Evolutionary conservation across 2,113 vertebrate species (phyloP).

Genomic region (Sarotherodon lohbergeri): DNA sequence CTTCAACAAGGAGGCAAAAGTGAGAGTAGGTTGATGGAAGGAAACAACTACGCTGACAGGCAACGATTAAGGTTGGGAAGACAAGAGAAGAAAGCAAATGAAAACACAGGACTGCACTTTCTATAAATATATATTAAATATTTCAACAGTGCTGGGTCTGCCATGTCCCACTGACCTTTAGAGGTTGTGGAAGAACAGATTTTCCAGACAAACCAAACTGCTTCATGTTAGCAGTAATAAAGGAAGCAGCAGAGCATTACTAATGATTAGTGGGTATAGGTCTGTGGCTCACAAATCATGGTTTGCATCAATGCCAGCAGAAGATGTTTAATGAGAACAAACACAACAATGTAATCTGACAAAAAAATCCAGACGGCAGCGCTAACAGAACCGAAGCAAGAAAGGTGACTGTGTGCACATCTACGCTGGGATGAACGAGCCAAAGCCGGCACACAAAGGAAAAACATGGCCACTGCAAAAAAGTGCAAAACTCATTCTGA

Average conservation of each 20-base stretch:
- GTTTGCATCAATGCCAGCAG: background rate
- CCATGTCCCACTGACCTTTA: background rate
- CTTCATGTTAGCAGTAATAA: background rate
- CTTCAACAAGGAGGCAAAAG: slow-evolving; percentile 56
- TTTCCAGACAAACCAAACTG: background rate
- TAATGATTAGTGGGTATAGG: background rate
- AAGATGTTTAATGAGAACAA: background rate
- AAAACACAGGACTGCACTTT: background rate
- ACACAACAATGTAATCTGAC: background rate
- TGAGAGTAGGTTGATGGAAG: background rate
- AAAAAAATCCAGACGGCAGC: background rate
- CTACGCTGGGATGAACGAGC: background rate
- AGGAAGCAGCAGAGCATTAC: background rate
- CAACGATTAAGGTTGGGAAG: background rate
- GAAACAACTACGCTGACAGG: background rate
- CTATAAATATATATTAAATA: background rate
- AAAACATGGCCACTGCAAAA: background rate
- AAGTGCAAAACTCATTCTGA: background rate
- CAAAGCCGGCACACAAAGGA: background rate
- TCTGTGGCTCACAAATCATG: background rate
- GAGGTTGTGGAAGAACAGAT: background rate
- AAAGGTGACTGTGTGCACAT: background rate
- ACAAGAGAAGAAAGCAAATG: background rate
- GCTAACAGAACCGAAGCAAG: background rate
- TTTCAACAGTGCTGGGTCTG: background rate